Percentiles rank a stretch among this genome's conserved stretches.
Evolutionary conservation across 2,888 invertebrate genomes (phyloP).

Genomic region (Agonopterix arenella): DNA sequence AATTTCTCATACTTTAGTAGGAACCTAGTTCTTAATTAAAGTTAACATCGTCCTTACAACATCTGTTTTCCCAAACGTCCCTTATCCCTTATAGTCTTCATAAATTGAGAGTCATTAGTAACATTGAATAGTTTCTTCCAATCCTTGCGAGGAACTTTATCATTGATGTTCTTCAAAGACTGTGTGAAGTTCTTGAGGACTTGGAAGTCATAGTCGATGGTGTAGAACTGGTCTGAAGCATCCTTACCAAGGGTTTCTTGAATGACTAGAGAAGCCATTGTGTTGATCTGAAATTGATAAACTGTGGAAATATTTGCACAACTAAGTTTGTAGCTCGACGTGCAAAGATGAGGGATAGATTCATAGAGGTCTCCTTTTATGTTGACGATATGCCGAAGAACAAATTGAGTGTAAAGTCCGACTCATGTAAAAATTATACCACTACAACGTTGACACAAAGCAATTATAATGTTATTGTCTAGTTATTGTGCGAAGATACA

Average conservation of each 20-base stretch:
- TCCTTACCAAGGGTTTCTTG: constrained; percentile 65
- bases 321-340: too few relatives aligned
- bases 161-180: constrained; percentile 28
- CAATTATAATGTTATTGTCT: not conserved
- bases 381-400: too few relatives aligned
- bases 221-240: constrained; percentile 46
- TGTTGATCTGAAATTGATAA: constrained; percentile 48
- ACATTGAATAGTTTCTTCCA: constrained; percentile 44
- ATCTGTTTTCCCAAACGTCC: constrained; percentile 49
- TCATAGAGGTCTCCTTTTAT: too few relatives aligned
- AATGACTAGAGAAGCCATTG: constrained; percentile 60
- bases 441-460: too few relatives aligned
- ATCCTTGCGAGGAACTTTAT: constrained; percentile 21
- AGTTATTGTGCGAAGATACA: not conserved
- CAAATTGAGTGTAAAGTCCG: too few relatives aligned
- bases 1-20: too few relatives aligned
- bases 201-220: constrained; percentile 48
- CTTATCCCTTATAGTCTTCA: constrained; percentile 37
- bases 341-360: too few relatives aligned
- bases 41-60: constrained; percentile 39
- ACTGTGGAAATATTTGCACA: too few relatives aligned
- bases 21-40: not conserved
- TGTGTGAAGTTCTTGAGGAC: constrained; percentile 46
- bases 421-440: too few relatives aligned
- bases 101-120: constrained; percentile 36